Evolutionary conservation across 2,888 invertebrate genomes (phyloP).

Genomic region (Dicranocentrus wangi): DNA sequence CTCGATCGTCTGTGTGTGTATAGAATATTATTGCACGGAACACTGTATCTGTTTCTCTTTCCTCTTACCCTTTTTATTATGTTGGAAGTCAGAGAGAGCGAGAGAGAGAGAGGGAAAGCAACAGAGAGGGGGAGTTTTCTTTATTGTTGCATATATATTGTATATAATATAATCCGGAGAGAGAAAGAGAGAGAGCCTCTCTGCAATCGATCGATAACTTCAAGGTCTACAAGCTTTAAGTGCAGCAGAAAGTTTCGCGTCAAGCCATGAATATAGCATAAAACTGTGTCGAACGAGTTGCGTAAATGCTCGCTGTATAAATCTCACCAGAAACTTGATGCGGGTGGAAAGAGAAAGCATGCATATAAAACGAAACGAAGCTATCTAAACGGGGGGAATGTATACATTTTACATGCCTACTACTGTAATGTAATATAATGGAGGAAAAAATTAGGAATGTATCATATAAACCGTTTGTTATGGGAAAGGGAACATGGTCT

Average conservation of each 20-base stretch:
- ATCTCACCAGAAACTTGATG: slow-evolving; percentile 62
- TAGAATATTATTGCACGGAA: slow-evolving; percentile 47
- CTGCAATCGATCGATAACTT: slow-evolving; percentile 68
- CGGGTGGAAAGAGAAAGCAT: slow-evolving; percentile 57
- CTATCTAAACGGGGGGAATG: background rate
- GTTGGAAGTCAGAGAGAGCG: slow-evolving; percentile 20
- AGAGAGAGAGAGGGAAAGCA: slow-evolving; percentile 15
- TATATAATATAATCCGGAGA: slow-evolving; percentile 36
- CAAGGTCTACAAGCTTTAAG: slow-evolving; percentile 65
- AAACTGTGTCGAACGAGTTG: slow-evolving; percentile 62
- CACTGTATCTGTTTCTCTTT: slow-evolving; percentile 42
- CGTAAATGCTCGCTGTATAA: slow-evolving; percentile 62
- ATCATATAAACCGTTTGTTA: slow-evolving; percentile 40
- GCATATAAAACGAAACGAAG: slow-evolving; percentile 18
- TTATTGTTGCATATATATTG: slow-evolving; percentile 17
- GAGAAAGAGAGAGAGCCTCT: slow-evolving; percentile 50
- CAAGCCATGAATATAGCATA: slow-evolving; percentile 57
- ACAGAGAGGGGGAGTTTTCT: slow-evolving; percentile 50
- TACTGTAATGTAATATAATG: background rate
- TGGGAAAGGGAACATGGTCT: slow-evolving; percentile 12
- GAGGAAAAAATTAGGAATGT: slow-evolving; percentile 35
- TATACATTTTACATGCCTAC: slow-evolving; percentile 5
- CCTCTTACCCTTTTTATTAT: slow-evolving; percentile 49
- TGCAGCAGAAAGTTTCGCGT: slow-evolving; percentile 65
- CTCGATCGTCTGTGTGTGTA: slow-evolving; percentile 27